Evolutionary conservation across 2,797 vertebrate genomes (phyloP).

Genomic region (Macropodus opercularis): DNA sequence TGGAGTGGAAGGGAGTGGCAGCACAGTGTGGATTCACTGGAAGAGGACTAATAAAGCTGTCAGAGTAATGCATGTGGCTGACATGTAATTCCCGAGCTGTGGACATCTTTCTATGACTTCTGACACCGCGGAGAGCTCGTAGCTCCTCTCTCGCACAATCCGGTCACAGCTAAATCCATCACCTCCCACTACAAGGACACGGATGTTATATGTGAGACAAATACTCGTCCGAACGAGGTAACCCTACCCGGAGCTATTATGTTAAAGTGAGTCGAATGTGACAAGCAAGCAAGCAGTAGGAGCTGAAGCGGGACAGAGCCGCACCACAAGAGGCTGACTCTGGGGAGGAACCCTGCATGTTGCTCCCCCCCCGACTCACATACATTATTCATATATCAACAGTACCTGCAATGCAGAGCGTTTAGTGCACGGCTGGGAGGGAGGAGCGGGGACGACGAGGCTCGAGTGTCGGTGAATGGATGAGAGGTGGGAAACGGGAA

Average conservation of each 20-base stretch:
- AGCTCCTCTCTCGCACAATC: slow-evolving; percentile 25
- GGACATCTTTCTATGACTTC: slow-evolving; percentile 12
- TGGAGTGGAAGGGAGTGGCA: slow-evolving; percentile 30
- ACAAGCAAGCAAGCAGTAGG: slow-evolving; percentile 1
- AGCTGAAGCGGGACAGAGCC: slow-evolving; percentile 8
- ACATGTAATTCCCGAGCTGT: slow-evolving; percentile 32
- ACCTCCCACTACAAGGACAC: background rate
- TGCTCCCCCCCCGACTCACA: slow-evolving; percentile 23
- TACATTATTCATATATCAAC: slow-evolving; percentile 78
- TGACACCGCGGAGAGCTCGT: slow-evolving; percentile 27
- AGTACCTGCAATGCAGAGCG: slow-evolving; percentile 73
- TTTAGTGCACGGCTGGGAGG: slow-evolving; percentile 42
- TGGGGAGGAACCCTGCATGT: slow-evolving; percentile 31
- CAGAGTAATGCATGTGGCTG: slow-evolving; percentile 58
- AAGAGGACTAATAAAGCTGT: slow-evolving; percentile 71
- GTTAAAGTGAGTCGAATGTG: slow-evolving; percentile 3
- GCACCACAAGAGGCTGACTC: slow-evolving; percentile 25
- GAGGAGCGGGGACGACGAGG: slow-evolving; percentile 15
- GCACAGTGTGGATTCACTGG: slow-evolving; percentile 42
- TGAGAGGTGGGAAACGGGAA: slow-evolving; percentile 53
- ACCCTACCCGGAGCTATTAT: slow-evolving; percentile 2
- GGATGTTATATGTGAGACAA: background rate
- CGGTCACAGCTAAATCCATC: slow-evolving; percentile 1
- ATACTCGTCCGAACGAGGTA: background rate
- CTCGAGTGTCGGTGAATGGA: slow-evolving; percentile 44